phyloP scores from a whole-genome alignment of 2,797 vertebrate genomes.

The Clarias laeviceps region DNA sequence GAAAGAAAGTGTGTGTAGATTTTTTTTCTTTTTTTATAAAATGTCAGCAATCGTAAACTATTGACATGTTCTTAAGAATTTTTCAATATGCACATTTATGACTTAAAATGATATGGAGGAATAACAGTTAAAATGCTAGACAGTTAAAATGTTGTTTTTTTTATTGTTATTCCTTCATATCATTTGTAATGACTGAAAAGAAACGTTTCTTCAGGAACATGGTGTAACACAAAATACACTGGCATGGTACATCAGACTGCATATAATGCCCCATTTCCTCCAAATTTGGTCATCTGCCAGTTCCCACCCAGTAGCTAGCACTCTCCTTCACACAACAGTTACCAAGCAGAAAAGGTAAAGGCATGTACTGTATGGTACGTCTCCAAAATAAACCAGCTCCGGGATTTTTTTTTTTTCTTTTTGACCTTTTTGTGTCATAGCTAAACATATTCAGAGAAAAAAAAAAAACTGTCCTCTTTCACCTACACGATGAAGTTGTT shows the following conservation, averaged over 20 bases:
- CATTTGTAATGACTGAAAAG: neutral
- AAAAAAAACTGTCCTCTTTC: neutral
- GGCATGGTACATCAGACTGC: neutral
- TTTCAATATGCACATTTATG: neutral
- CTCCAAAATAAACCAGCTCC: neutral
- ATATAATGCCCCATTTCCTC: neutral
- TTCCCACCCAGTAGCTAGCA: neutral
- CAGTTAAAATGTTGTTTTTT: neutral
- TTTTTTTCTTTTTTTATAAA: neutral
- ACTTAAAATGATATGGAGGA: too few relatives aligned
- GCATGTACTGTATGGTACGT: too few relatives aligned
- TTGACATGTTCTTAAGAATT: neutral
- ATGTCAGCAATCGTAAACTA: neutral
- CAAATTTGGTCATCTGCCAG: neutral
- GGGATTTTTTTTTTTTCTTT: neutral
- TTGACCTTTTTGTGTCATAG: neutral
- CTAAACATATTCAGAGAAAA: neutral
- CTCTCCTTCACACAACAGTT: neutral
- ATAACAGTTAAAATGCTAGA: too few relatives aligned
- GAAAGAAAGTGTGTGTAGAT: neutral
- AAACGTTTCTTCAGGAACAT: neutral
- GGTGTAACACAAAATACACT: neutral
- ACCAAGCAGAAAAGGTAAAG: neutral
- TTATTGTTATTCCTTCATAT: neutral
- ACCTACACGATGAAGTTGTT: neutral